These are phyloP conservation scores for Tragelaphus strepsiceros DNA, from an alignment of 2,113 vertebrate species.

Conservation along the genomic window DNA sequence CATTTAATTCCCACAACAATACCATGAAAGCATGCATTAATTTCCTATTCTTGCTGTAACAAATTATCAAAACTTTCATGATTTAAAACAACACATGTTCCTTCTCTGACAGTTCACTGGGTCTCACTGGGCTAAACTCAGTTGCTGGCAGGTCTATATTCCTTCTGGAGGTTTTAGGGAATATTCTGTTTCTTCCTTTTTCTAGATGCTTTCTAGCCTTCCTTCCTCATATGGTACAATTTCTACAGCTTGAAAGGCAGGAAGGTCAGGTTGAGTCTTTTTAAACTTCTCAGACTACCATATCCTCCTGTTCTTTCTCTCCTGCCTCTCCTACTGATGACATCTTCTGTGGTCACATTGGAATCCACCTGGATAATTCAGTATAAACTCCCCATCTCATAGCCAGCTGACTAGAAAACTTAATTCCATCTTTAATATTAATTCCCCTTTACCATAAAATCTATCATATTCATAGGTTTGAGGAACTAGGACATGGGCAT, in stretches of 20 bases:
- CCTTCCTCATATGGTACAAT: background rate
- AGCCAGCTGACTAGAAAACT: background rate
- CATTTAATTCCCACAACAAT: background rate
- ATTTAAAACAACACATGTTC: background rate
- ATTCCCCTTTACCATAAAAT: background rate
- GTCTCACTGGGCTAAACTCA: background rate
- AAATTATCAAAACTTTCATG: background rate
- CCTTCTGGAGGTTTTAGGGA: background rate
- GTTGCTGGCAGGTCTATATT: background rate
- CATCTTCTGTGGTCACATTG: background rate
- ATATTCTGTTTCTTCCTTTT: background rate
- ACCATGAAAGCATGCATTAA: background rate
- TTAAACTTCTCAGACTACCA: no score
- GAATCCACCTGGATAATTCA: background rate
- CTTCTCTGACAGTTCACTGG: background rate
- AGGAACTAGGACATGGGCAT: background rate
- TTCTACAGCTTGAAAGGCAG: background rate
- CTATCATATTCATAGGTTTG: background rate
- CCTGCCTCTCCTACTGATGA: background rate
- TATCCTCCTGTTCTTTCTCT: background rate
- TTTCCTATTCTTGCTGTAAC: background rate
- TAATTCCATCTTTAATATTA: background rate
- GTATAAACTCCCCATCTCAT: background rate
- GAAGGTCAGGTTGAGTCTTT: background rate
- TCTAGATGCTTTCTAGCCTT: background rate